phyloP scores from a whole-genome alignment of 2,888 invertebrate genomes.

The Sesamia inferens region DNA sequence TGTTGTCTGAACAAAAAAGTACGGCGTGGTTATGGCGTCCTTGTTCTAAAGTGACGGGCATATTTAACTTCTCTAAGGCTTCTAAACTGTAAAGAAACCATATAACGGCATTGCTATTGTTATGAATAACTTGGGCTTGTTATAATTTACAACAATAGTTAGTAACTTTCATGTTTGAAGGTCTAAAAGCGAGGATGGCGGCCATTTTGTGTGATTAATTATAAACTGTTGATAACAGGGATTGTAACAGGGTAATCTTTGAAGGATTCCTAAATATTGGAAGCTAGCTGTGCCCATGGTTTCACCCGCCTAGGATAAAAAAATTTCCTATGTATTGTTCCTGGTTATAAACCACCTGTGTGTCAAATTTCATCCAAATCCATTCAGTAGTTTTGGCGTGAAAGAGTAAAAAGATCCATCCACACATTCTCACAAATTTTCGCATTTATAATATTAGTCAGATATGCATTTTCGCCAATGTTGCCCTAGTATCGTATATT shows the following conservation, averaged over 20 bases:
- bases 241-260: not conserved
- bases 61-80: conserved; percentile 31
- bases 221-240: conserved; percentile 28
- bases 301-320: no score
- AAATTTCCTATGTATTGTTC: no score
- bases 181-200: conserved; percentile 13
- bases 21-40: conserved; percentile 6
- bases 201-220: conserved; percentile 25
- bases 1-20: not conserved
- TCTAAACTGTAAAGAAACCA: conserved; percentile 36
- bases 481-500: no score
- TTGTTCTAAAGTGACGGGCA: conserved; percentile 19
- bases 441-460: no score
- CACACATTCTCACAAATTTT: no score
- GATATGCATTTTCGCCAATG: no score
- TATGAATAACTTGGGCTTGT: conserved; percentile 27
- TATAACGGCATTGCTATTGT: conserved; percentile 27
- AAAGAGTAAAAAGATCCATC: no score
- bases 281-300: not conserved
- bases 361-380: no score
- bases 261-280: not conserved
- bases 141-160: conserved; percentile 29
- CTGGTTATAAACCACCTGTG: no score
- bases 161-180: conserved; percentile 19
- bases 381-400: no score